phyloP scores from a whole-genome alignment of 2,797 vertebrate species.

The Microhierax caerulescens region DNA sequence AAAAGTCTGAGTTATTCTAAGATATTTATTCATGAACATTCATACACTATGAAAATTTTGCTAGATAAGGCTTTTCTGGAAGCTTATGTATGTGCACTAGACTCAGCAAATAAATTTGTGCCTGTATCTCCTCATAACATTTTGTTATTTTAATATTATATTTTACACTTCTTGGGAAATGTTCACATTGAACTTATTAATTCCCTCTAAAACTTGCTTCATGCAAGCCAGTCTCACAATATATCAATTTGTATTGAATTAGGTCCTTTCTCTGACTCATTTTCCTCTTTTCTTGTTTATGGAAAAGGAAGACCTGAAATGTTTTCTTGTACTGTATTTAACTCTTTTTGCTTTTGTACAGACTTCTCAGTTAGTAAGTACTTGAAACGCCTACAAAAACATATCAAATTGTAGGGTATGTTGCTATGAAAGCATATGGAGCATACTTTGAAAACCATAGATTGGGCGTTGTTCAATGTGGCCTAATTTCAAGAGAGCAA shows the following conservation, averaged over 20 bases:
- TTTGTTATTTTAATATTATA: neutral
- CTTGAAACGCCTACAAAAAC: neutral
- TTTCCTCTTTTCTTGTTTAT: neutral
- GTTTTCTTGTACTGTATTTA: neutral
- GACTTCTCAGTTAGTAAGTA: neutral
- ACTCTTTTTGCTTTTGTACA: neutral
- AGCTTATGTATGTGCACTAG: neutral
- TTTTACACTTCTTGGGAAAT: neutral
- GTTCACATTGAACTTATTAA: neutral
- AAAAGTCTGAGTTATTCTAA: neutral
- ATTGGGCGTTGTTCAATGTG: rapidly evolving
- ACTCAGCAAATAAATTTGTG: neutral
- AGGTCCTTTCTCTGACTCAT: neutral
- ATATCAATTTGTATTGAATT: neutral
- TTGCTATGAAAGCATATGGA: neutral
- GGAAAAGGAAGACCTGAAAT: neutral
- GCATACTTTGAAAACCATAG: neutral
- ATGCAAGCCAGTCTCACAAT: neutral
- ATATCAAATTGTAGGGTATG: rapidly evolving
- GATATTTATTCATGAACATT: neutral
- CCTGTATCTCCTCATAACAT: neutral
- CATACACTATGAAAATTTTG: neutral
- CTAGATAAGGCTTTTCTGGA: neutral
- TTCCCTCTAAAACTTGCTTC: neutral
- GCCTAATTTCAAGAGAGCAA: neutral